phyloP scores from a whole-genome alignment of 1,140 invertebrate genomes.

The Zaprionus tsacasi region DNA sequence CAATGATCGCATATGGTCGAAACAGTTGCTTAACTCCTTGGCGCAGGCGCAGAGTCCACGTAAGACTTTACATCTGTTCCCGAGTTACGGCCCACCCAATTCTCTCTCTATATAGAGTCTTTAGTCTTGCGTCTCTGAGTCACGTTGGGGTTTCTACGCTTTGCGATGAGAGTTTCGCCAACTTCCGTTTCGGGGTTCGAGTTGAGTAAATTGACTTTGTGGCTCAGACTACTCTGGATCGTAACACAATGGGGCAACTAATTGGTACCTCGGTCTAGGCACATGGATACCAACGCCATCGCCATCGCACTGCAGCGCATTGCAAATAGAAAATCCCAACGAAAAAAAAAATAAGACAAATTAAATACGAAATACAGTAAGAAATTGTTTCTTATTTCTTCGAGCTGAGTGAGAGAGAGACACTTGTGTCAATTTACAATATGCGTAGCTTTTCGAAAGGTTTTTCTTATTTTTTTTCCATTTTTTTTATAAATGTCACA shows the following conservation, averaged over 20 bases:
- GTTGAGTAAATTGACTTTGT: slow-evolving; percentile 76
- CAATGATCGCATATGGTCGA: slow-evolving; percentile 58
- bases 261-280: slow-evolving; percentile 65
- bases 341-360: slow-evolving; percentile 22
- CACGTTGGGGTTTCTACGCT: slow-evolving; percentile 77
- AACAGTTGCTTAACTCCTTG: slow-evolving; percentile 62
- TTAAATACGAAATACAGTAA: slow-evolving; percentile 50
- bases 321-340: slow-evolving; percentile 77
- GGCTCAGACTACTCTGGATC: slow-evolving; percentile 52
- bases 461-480: slow-evolving; percentile 46
- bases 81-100: slow-evolving; percentile 56
- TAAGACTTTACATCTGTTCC: slow-evolving; percentile 75
- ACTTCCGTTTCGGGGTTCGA: slow-evolving; percentile 66
- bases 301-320: slow-evolving; percentile 61
- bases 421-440: slow-evolving; percentile 80
- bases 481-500: slow-evolving; percentile 66
- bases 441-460: slow-evolving; percentile 67
- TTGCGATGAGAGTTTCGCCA: slow-evolving; percentile 61
- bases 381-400: slow-evolving; percentile 44
- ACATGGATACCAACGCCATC: slow-evolving; percentile 31
- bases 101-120: slow-evolving; percentile 19
- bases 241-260: slow-evolving; percentile 75
- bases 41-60: slow-evolving; percentile 66
- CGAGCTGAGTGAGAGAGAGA: slow-evolving; percentile 1
- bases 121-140: slow-evolving; percentile 39